Conservation (phyloP, 1,140 invertebrate species). For the Drosophila mayri region DNA sequence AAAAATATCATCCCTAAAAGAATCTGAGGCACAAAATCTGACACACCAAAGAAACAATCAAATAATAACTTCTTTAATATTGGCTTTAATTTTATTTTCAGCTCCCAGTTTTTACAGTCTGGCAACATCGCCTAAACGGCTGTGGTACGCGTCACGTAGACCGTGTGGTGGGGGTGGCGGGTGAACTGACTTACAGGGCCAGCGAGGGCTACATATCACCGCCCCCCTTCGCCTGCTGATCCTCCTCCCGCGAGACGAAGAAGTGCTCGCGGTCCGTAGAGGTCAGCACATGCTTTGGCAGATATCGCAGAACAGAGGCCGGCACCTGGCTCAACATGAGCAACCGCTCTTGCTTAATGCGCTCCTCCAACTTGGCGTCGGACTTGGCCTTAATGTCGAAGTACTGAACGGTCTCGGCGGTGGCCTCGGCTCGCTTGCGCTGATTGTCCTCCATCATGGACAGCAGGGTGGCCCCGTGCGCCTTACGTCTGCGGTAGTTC, state of each 20-base stretch:
- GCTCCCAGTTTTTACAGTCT: background rate
- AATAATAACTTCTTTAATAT: no score
- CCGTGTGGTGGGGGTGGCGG: slow-evolving; percentile 33
- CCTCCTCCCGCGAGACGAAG: slow-evolving; percentile 3
- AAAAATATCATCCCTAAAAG: no score
- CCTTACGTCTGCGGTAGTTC: slow-evolving; percentile 34
- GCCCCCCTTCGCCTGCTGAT: background rate
- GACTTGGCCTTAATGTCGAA: slow-evolving; percentile 51
- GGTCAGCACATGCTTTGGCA: slow-evolving; percentile 59
- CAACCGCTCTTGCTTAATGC: slow-evolving; percentile 45
- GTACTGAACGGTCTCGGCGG: slow-evolving; percentile 58
- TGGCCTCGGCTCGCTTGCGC: slow-evolving; percentile 58
- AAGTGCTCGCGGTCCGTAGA: slow-evolving; percentile 53
- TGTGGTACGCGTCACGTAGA: slow-evolving; percentile 69
- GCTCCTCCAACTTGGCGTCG: slow-evolving; percentile 42
- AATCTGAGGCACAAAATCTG: no score
- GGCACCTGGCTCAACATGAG: slow-evolving; percentile 54
- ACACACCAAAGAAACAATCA: no score
- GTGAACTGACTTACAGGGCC: slow-evolving; percentile 9
- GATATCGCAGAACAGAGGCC: slow-evolving; percentile 46
- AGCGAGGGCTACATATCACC: slow-evolving; percentile 18
- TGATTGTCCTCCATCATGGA: slow-evolving; percentile 69
- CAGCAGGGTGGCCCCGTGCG: slow-evolving; percentile 52
- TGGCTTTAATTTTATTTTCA: background rate
- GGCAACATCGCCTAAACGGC: slow-evolving; percentile 3